Evolutionary conservation across 1,140 invertebrate genomes (phyloP), one percentile per base, ranked within the genome.

Genomic region (Catajapyx aquilonaris): DNA sequence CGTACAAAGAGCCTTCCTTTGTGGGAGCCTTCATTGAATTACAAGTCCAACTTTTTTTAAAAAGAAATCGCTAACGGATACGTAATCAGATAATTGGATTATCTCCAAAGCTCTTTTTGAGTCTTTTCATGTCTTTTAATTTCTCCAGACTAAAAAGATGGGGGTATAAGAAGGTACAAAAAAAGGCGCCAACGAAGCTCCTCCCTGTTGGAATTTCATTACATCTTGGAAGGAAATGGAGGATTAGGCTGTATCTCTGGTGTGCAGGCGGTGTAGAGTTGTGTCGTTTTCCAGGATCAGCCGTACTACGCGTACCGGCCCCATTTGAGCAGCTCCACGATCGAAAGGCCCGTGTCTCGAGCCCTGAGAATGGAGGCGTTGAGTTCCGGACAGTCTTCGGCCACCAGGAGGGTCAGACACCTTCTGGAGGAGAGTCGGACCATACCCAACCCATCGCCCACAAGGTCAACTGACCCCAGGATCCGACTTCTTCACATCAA

Each of bases 401-500:
- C 74, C 25, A 73, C 79, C 37, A 64, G 77, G 22, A 66, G 78
- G 38, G 78, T 84, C 55, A 59, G 81, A 37, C 81, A 84, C 50
- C 58, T 84, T 7, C 55, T 84, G 19, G 81, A 86, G 41, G 57
- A 81, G 31, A 71, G 43, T 66, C 10, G 73, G 66, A 55, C 71
- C 66, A 20, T 73, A 67, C 39, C 74, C 61, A 17, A 83, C 72
- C 48, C 79, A 69, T 15, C 78, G 18, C 66, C 80, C 48, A 76
- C 79, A 21, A 65, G 71, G 48, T 63, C 44, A 62, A 71, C 48
- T 23, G 50, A 48, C 39, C 48, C 44, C 16, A 41, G 46, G 52
- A 58, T 57, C 54, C 62, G 78, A 51, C 71, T 81, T 52, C 64
- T 86, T 47, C 81, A 85, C 55, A 84, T 86, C 48, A 85, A 86